Conservation (phyloP, 2,888 invertebrate genomes). For the Pachymerium ferrugineum region DNA sequence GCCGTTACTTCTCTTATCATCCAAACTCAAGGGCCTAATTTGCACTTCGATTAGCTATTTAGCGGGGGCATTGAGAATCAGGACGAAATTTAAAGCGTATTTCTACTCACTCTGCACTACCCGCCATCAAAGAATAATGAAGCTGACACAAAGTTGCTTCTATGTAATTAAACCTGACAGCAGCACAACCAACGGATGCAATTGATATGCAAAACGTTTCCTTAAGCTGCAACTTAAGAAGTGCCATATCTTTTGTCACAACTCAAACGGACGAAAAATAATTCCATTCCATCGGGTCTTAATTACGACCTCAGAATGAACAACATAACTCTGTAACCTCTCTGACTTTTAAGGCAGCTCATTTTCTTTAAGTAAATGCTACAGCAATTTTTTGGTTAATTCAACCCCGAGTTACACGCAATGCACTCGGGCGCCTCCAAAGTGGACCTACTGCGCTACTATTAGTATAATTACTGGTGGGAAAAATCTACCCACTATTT, state of each 20-base stretch:
- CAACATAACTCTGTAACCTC: too few species aligned
- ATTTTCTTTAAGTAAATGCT: too few species aligned
- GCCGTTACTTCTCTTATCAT: neutral
- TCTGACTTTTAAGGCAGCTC: too few species aligned
- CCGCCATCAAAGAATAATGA: constrained; percentile 1
- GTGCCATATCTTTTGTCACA: neutral
- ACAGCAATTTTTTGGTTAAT: too few species aligned
- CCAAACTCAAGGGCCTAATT: neutral
- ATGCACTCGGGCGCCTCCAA: too few species aligned
- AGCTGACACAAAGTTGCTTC: constrained; percentile 16
- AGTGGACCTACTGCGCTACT: too few species aligned
- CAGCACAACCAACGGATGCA: neutral
- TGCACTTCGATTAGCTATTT: constrained; percentile 14
- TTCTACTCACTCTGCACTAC: neutral
- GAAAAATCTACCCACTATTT: too few species aligned
- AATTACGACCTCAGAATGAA: neutral
- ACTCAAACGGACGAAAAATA: neutral
- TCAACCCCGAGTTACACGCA: too few species aligned
- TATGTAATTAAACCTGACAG: constrained; percentile 17
- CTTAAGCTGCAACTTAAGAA: constrained; percentile 17
- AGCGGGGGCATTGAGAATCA: neutral
- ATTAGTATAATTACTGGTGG: too few species aligned
- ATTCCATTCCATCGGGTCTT: neutral
- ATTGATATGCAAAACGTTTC: constrained; percentile 21
- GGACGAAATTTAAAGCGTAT: constrained; percentile 1